Evolutionary conservation across 2,113 vertebrate genomes (phyloP).

Genomic region (Anhinga anhinga): DNA sequence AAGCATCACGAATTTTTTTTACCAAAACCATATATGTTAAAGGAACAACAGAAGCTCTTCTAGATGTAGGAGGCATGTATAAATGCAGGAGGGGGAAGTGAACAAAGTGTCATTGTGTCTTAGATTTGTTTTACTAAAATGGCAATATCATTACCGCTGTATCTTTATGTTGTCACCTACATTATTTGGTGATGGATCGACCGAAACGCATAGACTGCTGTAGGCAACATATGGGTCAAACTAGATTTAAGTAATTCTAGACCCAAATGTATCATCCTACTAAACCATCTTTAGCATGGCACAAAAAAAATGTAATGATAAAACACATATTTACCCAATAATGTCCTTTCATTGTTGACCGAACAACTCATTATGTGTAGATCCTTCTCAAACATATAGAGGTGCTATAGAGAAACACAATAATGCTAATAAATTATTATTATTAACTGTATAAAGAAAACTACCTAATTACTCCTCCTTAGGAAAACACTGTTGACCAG

Average conservation of each 20-base stretch:
- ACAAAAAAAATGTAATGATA: not conserved
- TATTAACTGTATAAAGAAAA: not conserved
- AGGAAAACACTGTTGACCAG: not conserved
- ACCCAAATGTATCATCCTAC: not conserved
- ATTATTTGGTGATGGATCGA: not conserved
- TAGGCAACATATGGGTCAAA: not conserved
- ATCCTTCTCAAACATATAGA: constrained; percentile 92
- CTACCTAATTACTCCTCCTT: not conserved
- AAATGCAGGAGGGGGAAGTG: not conserved
- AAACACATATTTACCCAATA: constrained; percentile 83
- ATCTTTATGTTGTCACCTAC: not conserved
- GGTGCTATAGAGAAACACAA: constrained; percentile 76
- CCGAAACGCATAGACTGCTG: not conserved
- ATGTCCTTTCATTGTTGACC: constrained; percentile 87
- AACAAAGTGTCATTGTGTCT: not conserved
- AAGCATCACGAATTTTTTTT: not conserved
- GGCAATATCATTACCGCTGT: not conserved
- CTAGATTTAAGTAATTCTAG: not conserved
- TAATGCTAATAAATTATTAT: not conserved
- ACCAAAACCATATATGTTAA: not conserved
- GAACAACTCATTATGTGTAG: constrained; percentile 90
- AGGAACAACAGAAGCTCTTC: not conserved
- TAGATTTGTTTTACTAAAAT: not conserved
- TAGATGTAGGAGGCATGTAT: not conserved
- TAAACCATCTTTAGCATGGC: not conserved